A percentile compares a stretch with the other conserved stretches of the same genome.
Conservation (phyloP, 2,797 vertebrate genomes). For the Sibirionetta formosa region DNA sequence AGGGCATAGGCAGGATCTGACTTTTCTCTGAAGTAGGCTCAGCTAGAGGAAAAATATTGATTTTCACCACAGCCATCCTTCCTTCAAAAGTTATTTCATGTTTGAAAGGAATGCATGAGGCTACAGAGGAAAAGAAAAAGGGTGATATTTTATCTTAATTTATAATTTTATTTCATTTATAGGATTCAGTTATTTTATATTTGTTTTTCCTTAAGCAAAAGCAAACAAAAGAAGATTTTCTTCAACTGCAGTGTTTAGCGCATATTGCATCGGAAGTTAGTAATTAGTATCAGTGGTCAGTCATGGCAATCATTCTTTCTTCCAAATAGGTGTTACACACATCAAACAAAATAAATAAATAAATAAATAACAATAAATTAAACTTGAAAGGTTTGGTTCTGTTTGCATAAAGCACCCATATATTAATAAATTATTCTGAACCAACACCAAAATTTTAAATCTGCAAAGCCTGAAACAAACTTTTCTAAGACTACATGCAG, state of each 20-base stretch:
- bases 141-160: slow-evolving; percentile 65
- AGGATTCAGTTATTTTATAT: not conserved
- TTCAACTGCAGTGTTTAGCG: not conserved
- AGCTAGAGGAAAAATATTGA: slow-evolving; percentile 76
- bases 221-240: not conserved
- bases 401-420: not conserved
- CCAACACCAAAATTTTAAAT: not conserved
- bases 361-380: not conserved
- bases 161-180: slow-evolving; percentile 60
- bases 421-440: not conserved
- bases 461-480: not conserved
- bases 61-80: slow-evolving; percentile 72
- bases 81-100: slow-evolving; percentile 78
- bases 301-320: not conserved
- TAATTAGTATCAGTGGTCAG: slow-evolving; percentile 3
- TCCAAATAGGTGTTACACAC: not conserved
- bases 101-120: slow-evolving; percentile 71
- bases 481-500: not conserved
- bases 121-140: slow-evolving; percentile 62
- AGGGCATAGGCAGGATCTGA: slow-evolving; percentile 62
- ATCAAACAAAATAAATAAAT: not conserved
- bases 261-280: not conserved
- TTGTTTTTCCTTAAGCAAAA: not conserved
- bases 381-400: not conserved
- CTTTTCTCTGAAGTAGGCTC: slow-evolving; percentile 74